Evolutionary conservation across 2,113 vertebrate species (phyloP).

Genomic region (Otus sunia): DNA sequence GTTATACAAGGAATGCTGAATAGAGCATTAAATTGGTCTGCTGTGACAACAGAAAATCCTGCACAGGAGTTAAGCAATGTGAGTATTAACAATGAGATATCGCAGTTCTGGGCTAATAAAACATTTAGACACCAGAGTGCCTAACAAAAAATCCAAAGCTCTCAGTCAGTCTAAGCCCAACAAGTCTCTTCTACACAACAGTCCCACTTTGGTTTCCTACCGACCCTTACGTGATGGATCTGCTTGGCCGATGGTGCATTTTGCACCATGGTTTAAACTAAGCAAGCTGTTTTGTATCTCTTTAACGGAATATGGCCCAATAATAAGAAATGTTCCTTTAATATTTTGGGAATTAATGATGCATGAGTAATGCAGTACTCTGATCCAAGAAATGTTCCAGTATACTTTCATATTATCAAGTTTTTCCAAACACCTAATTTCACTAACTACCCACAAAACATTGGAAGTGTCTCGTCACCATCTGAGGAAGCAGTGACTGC

Average conservation of each 20-base stretch:
- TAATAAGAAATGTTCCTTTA: conserved; percentile 37
- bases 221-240: not conserved
- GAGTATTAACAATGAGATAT: not conserved
- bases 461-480: not conserved
- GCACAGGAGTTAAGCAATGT: not conserved
- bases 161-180: accelerated
- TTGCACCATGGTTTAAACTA: not conserved
- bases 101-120: not conserved
- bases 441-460: not conserved
- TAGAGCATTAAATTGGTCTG: not conserved
- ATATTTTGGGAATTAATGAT: conserved; percentile 26
- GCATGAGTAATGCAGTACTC: conserved; percentile 49
- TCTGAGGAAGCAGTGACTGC: not conserved
- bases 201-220: not conserved
- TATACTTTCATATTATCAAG: not conserved
- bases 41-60: not conserved
- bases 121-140: accelerated
- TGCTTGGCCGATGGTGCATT: not conserved
- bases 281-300: not conserved
- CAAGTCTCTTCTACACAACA: not conserved
- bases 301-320: not conserved
- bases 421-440: conserved; percentile 41
- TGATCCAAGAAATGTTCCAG: conserved; percentile 47
- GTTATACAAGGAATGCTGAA: not conserved
- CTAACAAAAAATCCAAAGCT: not conserved